These are phyloP conservation scores for Eupithecia subfuscata DNA, from an alignment of 2,888 invertebrate species.

Conservation along the genomic window DNA sequence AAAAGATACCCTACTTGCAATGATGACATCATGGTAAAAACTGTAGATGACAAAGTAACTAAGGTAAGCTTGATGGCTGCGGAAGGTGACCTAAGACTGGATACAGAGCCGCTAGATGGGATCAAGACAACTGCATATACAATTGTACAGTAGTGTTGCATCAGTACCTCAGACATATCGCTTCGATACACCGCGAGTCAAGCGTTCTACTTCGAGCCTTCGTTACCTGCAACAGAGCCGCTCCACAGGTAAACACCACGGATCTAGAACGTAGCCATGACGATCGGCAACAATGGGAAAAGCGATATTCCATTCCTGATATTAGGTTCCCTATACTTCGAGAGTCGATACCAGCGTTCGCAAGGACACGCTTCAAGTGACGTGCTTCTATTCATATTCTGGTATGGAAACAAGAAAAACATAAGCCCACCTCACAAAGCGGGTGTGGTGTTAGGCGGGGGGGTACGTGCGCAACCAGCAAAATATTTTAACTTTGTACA, in stretches of 20 bases:
- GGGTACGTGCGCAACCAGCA: not conserved
- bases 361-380: not conserved
- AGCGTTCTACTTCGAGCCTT: slow-evolving; percentile 20
- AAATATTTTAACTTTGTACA: not conserved
- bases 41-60: not conserved
- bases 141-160: not conserved
- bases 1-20: not conserved
- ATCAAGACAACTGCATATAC: not conserved
- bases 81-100: not conserved
- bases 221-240: slow-evolving; percentile 33
- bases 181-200: slow-evolving; percentile 13
- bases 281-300: not conserved
- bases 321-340: too few species aligned
- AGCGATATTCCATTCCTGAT: not conserved
- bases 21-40: not conserved
- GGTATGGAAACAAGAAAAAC: not conserved
- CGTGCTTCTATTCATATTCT: not conserved
- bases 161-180: slow-evolving; percentile 21
- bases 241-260: not conserved
- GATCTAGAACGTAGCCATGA: not conserved
- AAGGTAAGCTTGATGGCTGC: not conserved
- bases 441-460: not conserved
- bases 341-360: not conserved
- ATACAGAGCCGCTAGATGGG: not conserved
- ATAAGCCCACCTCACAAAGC: not conserved